Base-by-base conservation (phyloP, 2,888 invertebrate species). In the Drosophila niveifrons region DNA sequence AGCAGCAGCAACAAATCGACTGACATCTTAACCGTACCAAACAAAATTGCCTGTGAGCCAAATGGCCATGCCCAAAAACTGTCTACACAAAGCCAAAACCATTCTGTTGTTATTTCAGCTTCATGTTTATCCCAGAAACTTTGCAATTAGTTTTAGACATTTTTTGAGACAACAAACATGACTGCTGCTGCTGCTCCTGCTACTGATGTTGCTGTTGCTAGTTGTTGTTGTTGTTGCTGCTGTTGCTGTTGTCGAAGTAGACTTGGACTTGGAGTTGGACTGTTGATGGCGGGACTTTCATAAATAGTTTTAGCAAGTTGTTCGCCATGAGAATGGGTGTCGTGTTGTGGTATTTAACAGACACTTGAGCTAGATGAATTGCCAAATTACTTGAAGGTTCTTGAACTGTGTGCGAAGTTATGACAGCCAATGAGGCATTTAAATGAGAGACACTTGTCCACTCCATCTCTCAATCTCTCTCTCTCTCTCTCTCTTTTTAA, bases 281-380 rank as follows among this genome's bases (percentile, higher is more conserved):
- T 55, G 55, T 11, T 55, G 55, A 17, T 44, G 56, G 36, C 55
- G 43, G 58, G 58, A 71, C 64, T 75, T 75, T 75, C 79, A 77
- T 79, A 78, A 78, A 78, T 79, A 77, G 79, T 79, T 79, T 71
- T 13, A 36, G 17, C 11, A 47, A 76, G 53, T 73, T 66, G 41
- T 50, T 29, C 23, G 70, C 53, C 61, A 47, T 57, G 46, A 58
- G 63, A 64, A 64, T 57, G 74, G 75, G 78, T 78, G 64, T 68
- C 65, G 65, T 59, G 55, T 82, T 85, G 81, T 50, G 86, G 81
- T 80, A 58, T 68, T 80, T 65, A 64, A 64, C 66, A 64, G 57
- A 53, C 69, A 78, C 72, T 86, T 70, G 69, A 78, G 68, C 75
- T 55, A 75, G 76, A 82, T 85, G 85, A 82, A 84, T 88, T 75